These are phyloP conservation scores for Gyrodactylus bullatarudis DNA, from an alignment of 1,140 invertebrate species.

Conservation along the genomic window DNA sequence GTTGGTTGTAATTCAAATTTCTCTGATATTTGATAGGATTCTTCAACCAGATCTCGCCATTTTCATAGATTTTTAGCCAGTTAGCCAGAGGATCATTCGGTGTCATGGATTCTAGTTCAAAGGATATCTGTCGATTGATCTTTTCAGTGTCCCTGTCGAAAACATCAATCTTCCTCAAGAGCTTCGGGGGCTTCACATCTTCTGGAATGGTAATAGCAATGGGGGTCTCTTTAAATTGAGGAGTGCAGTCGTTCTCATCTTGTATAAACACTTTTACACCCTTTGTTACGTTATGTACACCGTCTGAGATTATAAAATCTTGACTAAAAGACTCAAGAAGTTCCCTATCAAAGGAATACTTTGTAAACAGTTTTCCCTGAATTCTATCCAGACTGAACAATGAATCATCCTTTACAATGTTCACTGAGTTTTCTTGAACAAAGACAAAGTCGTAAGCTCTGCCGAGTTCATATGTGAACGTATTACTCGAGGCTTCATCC, in stretches of 20 bases:
- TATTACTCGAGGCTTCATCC: not conserved
- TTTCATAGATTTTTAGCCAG: not conserved
- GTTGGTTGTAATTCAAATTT: not conserved
- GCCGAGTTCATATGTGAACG: not conserved
- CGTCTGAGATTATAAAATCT: not conserved
- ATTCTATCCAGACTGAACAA: not conserved
- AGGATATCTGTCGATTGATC: not conserved
- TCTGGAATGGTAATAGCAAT: not conserved
- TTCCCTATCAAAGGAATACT: not conserved
- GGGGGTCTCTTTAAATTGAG: not conserved
- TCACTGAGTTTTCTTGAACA: no score
- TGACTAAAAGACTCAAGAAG: not conserved
- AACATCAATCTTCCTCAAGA: not conserved
- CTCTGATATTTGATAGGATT: not conserved
- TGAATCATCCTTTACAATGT: not conserved
- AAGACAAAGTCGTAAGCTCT: no score
- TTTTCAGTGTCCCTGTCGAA: not conserved
- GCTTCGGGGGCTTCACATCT: not conserved
- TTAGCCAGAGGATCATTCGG: not conserved
- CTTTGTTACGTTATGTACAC: not conserved
- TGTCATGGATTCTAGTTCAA: not conserved
- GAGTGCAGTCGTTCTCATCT: not conserved
- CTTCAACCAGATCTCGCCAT: not conserved
- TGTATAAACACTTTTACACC: not conserved
- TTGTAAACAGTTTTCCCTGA: not conserved